Base-by-base conservation (phyloP, 2,888 invertebrate species). In the Lasioglossum vierecki region DNA sequence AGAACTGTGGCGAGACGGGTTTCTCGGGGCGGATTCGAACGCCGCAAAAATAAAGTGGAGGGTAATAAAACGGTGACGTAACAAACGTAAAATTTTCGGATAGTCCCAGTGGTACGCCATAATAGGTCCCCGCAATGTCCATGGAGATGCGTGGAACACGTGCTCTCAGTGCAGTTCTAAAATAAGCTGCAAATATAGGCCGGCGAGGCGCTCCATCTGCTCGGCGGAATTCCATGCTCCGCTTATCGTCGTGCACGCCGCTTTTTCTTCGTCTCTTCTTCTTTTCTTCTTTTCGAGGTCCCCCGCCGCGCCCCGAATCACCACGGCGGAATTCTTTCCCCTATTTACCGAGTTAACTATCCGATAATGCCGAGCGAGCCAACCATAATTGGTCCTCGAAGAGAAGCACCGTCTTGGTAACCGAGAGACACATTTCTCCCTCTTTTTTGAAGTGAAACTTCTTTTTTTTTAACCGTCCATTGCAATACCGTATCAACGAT, bases 171-270 rank as follows among this genome's bases (percentile, higher is more conserved):
- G 60, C 74, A 79, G 85, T 88, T 89, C 89, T 91, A 92, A 92
- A 92, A 92, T 92, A 92, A 90, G 86, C 86, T 83, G 83, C 84
- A 88, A 90, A 92, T 92, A 92, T 91, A 92, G 92, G 92, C 87
- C 92, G 90, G 68, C 78, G 82, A 82, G 86, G 77, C 85, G 84
- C 87, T 91, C 88, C 85, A 91, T 88, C 88, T 88, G 87, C 86
- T 70, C 79, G 83, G 44, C 86, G 91, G 88, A 91, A 91, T 88
- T 88, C 88, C 85, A 91, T 73, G 86, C 86, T 79, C 72, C 87
- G 89, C 84, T 86, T 85, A 88, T 80, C 83, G 82, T 57, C 60
- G 79, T 80, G 72, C 79, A 70, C 75, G 44, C 74, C 46, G 39
- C 68, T 77, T 76, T 76, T 76, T 79, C 78, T 78, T 71, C 60